These are phyloP conservation scores for Scophthalmus maximus DNA, from an alignment of 2,113 vertebrate genomes.

Conservation along the genomic window DNA sequence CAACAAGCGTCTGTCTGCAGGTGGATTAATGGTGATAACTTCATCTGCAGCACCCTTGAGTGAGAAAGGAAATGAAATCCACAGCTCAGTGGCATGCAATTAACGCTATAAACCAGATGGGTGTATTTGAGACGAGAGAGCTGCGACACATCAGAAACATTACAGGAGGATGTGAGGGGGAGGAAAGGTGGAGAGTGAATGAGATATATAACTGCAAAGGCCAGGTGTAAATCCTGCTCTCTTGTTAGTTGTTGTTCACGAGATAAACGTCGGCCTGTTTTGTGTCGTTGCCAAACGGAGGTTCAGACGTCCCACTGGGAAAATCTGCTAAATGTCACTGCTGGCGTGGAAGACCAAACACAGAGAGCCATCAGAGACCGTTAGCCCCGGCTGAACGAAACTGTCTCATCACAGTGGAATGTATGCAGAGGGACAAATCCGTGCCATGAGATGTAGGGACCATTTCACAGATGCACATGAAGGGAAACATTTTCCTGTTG, in stretches of 20 bases:
- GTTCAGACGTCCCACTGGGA: slow-evolving; percentile 34
- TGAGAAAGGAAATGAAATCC: slow-evolving; percentile 55
- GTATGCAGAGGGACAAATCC: not conserved
- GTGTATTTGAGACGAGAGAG: slow-evolving; percentile 35
- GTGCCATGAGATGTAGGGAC: not conserved
- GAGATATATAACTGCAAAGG: slow-evolving; percentile 45
- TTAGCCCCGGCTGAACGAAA: slow-evolving; percentile 4
- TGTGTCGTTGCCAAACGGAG: slow-evolving; percentile 32
- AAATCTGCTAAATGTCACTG: slow-evolving; percentile 73
- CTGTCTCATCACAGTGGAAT: not conserved
- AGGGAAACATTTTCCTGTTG: too few relatives aligned
- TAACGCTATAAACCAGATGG: slow-evolving; percentile 70
- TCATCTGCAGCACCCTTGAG: slow-evolving; percentile 68
- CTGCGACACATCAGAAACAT: slow-evolving; percentile 12
- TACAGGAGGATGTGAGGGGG: not conserved
- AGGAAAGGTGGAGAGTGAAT: not conserved
- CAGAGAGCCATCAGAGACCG: slow-evolving; percentile 18
- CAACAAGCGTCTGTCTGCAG: slow-evolving; percentile 48
- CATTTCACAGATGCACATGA: not conserved
- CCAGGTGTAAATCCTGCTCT: slow-evolving; percentile 55
- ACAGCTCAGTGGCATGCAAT: slow-evolving; percentile 57
- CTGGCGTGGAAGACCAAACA: slow-evolving; percentile 16
- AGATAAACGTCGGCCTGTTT: slow-evolving; percentile 53
- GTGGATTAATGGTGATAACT: slow-evolving; percentile 63
- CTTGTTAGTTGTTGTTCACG: slow-evolving; percentile 59